Percentiles rank a stretch among this genome's conserved stretches.
Evolutionary conservation across 2,888 invertebrate genomes (phyloP).

Genomic region (Thereva nobilitata): DNA sequence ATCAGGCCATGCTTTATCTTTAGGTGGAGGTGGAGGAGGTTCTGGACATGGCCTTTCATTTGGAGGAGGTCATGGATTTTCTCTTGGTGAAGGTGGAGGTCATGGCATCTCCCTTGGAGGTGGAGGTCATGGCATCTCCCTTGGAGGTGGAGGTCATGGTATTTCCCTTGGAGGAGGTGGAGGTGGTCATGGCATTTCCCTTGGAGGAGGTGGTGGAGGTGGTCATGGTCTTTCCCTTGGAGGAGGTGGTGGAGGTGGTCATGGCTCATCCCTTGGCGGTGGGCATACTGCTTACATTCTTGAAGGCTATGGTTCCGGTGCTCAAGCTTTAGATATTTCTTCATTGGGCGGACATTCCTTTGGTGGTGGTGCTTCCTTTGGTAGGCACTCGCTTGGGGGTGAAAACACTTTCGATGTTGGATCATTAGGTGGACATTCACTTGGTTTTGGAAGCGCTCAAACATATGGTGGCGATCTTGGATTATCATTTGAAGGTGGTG

Average conservation of each 20-base stretch:
- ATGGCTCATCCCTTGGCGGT: not conserved
- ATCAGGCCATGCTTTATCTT: not conserved
- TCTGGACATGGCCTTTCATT: not conserved
- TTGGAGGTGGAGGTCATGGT: not conserved
- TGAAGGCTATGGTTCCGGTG: slow-evolving; percentile 6
- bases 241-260: slow-evolving; percentile 26
- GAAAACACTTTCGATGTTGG: slow-evolving; percentile 19
- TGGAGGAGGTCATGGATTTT: slow-evolving; percentile 16
- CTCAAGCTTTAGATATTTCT: slow-evolving; percentile 16
- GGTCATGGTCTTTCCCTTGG: slow-evolving; percentile 27
- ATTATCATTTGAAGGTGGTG: not conserved
- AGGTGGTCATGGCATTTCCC: too few species aligned
- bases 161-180: too few species aligned
- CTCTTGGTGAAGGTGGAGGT: slow-evolving; percentile 1
- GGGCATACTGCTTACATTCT: not conserved
- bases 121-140: not conserved
- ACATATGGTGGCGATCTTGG: not conserved
- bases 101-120: not conserved
- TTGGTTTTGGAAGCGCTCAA: not conserved
- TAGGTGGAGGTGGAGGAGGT: slow-evolving; percentile 1
- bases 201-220: not conserved
- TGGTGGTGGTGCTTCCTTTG: slow-evolving; percentile 21
- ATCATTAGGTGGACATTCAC: slow-evolving; percentile 12
- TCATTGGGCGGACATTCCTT: slow-evolving; percentile 13
- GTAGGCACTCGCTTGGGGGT: slow-evolving; percentile 1